Percentiles rank a stretch among this genome's conserved stretches.
phyloP scores from a whole-genome alignment of 2,797 vertebrate species.

The Notamacropus eugenii region DNA sequence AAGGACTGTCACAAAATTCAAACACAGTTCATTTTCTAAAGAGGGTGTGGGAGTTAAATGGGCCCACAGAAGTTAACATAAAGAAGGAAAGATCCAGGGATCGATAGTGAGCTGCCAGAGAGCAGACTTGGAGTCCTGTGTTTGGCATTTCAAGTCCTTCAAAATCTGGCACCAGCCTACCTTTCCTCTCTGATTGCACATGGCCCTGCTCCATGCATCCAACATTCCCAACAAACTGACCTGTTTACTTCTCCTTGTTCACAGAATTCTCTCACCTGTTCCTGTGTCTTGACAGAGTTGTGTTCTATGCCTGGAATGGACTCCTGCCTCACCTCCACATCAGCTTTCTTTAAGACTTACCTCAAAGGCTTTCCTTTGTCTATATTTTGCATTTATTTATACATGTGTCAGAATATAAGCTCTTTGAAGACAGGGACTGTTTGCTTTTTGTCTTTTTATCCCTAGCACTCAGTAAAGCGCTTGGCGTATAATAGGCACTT shows the following conservation, averaged over 20 bases:
- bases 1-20: constrained; percentile 43
- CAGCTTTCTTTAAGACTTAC: not conserved
- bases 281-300: not conserved
- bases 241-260: not conserved
- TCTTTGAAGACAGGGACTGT: not conserved
- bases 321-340: not conserved
- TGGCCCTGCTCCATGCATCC: not conserved
- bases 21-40: constrained; percentile 23
- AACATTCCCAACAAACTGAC: not conserved
- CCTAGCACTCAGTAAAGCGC: not conserved
- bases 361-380: not conserved
- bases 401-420: not conserved
- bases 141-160: not conserved
- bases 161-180: not conserved
- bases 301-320: not conserved
- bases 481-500: not conserved
- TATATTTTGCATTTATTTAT: not conserved
- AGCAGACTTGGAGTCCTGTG: not conserved
- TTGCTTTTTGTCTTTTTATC: not conserved
- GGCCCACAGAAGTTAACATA: not conserved
- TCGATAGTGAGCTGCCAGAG: not conserved
- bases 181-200: not conserved
- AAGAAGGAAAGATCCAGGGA: constrained; percentile 1
- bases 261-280: not conserved
- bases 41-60: not conserved